phyloP scores from a whole-genome alignment of 1,140 invertebrate genomes.

The Halotydeus destructor region DNA sequence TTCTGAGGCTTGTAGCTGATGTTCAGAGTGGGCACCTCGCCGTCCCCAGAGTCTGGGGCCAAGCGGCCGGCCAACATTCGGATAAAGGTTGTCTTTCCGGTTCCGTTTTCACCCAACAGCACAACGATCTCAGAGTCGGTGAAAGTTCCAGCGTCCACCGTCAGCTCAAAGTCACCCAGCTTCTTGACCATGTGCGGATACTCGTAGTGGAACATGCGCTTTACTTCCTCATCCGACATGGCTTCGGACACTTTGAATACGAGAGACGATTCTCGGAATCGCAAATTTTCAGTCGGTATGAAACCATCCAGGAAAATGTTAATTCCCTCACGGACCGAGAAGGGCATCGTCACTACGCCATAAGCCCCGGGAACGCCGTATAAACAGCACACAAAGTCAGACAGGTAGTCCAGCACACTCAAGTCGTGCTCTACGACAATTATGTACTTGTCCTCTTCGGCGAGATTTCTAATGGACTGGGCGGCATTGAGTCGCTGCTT shows the following conservation, averaged over 20 bases:
- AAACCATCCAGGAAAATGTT: constrained; percentile 99
- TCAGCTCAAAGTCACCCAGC: constrained; percentile 61
- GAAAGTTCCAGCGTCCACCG: constrained; percentile 73
- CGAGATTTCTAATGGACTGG: constrained; percentile 67
- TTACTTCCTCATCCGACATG: constrained; percentile 87
- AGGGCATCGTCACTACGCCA: constrained; percentile 98
- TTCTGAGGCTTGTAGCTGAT: constrained; percentile 99
- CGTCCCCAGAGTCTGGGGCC: constrained; percentile 69
- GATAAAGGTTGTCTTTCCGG: constrained; percentile 98
- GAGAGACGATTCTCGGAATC: constrained; percentile 86
- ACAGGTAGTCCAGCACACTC: constrained; percentile 94
- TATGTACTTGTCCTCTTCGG: constrained; percentile 85
- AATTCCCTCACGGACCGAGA: constrained; percentile 95
- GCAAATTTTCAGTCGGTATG: constrained; percentile 95
- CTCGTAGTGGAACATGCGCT: constrained; percentile 83
- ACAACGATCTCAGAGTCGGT: constrained; percentile 99
- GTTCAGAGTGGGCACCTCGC: constrained; percentile 68
- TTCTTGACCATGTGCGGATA: constrained; percentile 56
- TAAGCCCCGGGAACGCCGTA: constrained; percentile 97
- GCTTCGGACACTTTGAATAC: constrained; percentile 97
- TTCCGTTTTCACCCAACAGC: constrained; percentile 94
- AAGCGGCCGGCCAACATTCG: constrained; percentile 90
- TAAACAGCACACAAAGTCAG: constrained; percentile 95
- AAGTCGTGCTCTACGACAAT: constrained; percentile 99
- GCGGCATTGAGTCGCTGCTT: constrained; percentile 96